Base-by-base conservation (phyloP, 2,797 vertebrate genomes). In the Sebastes wilsoni region DNA sequence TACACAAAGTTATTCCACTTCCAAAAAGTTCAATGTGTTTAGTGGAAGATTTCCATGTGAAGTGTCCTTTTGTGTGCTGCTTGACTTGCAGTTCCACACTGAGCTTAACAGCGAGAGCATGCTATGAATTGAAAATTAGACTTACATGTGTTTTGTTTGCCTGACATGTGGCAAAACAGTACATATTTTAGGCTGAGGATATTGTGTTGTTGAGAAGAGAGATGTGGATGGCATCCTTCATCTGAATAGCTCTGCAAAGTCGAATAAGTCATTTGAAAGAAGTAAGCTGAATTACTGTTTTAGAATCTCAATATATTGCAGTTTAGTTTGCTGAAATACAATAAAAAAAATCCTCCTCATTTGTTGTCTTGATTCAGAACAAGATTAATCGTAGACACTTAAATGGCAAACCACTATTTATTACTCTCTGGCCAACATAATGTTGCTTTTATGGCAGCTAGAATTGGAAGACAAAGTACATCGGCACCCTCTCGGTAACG, bases 21-120 rank as follows among this genome's bases (percentile, higher is more conserved):
- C 18, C 20, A 46, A 36, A 25, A 59, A 42, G 56, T 82, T 72
- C 25, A 77, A 86, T 32, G 70, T 67, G 66, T 76, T 82, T 42
- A 42, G 28, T 25, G n/a, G 14, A 60, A 78, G 30, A 84, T 70
- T 77, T 78, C 42, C 62, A 66, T 27, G 56, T 54, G 13, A 80
- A 84, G 69, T 27, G 32, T 77, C 66, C 54, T 79, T 58, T 18
- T 25, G 22, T 38, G 34, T 9, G 42, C 23, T 80, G 25, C 30
- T 27, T 23, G 30, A 62, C 42, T 56, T 32, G 42, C 60, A 79
- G 38, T 27, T 75, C 9, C 12, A 30, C 46, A 32, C 28, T 73
- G 22, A 54, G 23, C 27, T 62, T 14, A 77, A 60, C 68, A n/a
- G 30, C 67, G 14, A 69, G 38, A 16, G 54, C 13, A 5, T 11